Evolutionary conservation across 2,113 vertebrate genomes (phyloP).

Genomic region (Rhombomys opimus): DNA sequence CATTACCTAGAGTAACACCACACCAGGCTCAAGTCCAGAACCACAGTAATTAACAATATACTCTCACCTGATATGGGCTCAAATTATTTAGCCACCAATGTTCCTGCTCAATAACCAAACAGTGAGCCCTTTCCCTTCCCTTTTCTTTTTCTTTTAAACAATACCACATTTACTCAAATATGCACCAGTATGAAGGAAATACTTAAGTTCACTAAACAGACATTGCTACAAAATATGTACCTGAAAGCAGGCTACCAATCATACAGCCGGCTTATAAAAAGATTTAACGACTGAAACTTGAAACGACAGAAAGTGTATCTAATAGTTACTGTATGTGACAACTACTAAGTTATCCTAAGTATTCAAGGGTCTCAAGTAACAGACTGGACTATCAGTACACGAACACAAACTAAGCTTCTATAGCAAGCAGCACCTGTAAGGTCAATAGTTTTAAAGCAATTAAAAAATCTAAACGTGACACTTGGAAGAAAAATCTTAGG

Average conservation of each 20-base stretch:
- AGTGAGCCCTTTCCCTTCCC: background rate
- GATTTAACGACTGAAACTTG: background rate
- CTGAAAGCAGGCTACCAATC: background rate
- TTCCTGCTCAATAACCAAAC: background rate
- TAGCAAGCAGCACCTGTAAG: background rate
- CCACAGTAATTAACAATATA: background rate
- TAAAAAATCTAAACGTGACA: constrained; percentile 51
- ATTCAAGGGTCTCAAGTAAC: background rate
- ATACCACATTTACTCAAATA: background rate
- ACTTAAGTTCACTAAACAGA: background rate
- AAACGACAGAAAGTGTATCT: constrained; percentile 1
- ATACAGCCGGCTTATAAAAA: background rate
- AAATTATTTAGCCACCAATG: background rate
- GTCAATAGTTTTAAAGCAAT: constrained; percentile 13
- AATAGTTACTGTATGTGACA: background rate
- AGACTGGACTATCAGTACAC: background rate
- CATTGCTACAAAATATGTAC: background rate
- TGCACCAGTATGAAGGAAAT: background rate
- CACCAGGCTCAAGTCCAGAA: background rate
- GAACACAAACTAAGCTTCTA: background rate
- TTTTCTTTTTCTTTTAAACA: background rate
- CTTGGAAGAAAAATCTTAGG: background rate
- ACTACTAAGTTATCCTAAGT: background rate
- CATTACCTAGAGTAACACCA: background rate
- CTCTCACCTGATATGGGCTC: background rate